A percentile compares a stretch with the other conserved stretches of the same genome.
These are phyloP conservation scores for Antedon mediterranea DNA, from an alignment of 53 echinoderm and acorn worm species.

Conservation along the genomic window DNA sequence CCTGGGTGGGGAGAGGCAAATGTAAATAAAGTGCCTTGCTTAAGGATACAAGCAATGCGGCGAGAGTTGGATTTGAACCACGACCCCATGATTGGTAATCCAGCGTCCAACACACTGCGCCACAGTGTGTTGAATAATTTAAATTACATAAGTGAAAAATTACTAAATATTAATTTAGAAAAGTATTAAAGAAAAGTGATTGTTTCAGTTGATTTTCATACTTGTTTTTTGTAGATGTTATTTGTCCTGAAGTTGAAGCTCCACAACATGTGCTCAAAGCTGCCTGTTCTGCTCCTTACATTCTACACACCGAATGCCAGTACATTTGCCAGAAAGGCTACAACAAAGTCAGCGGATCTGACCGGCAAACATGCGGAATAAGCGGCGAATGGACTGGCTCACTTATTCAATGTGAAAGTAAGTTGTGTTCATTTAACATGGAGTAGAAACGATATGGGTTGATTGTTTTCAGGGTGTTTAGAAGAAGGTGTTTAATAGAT, in stretches of 20 bases:
- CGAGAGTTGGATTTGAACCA: too few relatives aligned
- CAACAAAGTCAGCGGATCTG: conserved; percentile 14
- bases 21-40: too few relatives aligned
- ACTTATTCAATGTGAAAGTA: conserved; percentile 49
- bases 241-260: conserved; percentile 1
- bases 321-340: conserved; percentile 48
- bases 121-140: too few relatives aligned
- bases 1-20: too few relatives aligned
- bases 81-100: too few relatives aligned
- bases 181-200: too few relatives aligned
- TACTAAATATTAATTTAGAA: too few relatives aligned
- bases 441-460: too few relatives aligned
- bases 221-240: conserved; percentile 1
- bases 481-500: background rate
- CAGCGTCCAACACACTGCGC: too few relatives aligned
- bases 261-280: conserved; percentile 8
- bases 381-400: conserved; percentile 48
- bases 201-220: background rate
- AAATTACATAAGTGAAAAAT: too few relatives aligned
- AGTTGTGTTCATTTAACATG: background rate
- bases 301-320: conserved; percentile 19
- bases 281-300: conserved; percentile 43
- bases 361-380: conserved; percentile 26
- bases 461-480: background rate
- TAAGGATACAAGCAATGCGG: too few relatives aligned